A percentile compares a stretch with the other conserved stretches of the same genome.
Evolutionary conservation across 2,113 vertebrate genomes (phyloP).

Genomic region (Ictidomys tridecemlineatus): DNA sequence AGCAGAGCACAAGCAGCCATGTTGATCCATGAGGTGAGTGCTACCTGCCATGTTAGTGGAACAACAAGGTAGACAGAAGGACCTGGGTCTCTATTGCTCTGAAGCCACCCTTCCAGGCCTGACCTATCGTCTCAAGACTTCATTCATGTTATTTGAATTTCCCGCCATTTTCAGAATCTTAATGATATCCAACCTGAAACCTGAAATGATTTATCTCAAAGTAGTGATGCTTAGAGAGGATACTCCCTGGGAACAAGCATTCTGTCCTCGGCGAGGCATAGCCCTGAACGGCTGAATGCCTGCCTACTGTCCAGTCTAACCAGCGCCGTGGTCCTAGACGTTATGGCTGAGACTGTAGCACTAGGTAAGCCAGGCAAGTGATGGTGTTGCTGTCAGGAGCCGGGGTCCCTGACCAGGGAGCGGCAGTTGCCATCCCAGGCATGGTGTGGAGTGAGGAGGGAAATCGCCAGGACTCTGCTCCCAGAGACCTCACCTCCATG

Average conservation of each 20-base stretch:
- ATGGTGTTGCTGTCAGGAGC: neutral
- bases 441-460: rapidly evolving
- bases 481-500: constrained; percentile 90
- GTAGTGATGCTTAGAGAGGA: neutral
- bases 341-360: neutral
- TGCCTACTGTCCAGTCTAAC: neutral
- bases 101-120: neutral
- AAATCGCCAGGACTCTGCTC: too few species aligned
- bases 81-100: neutral
- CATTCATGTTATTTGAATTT: neutral
- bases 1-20: neutral
- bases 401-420: neutral
- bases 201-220: constrained; percentile 20
- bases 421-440: neutral
- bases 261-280: neutral
- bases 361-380: neutral
- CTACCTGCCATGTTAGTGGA: neutral
- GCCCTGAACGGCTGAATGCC: neutral
- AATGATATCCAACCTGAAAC: neutral
- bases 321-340: neutral
- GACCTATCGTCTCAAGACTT: neutral
- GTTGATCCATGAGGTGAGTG: neutral
- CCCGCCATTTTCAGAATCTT: neutral
- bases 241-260: neutral
- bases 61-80: neutral